Evolutionary conservation across 2,797 vertebrate species (phyloP).

Genomic region (Pangasius macronema): DNA sequence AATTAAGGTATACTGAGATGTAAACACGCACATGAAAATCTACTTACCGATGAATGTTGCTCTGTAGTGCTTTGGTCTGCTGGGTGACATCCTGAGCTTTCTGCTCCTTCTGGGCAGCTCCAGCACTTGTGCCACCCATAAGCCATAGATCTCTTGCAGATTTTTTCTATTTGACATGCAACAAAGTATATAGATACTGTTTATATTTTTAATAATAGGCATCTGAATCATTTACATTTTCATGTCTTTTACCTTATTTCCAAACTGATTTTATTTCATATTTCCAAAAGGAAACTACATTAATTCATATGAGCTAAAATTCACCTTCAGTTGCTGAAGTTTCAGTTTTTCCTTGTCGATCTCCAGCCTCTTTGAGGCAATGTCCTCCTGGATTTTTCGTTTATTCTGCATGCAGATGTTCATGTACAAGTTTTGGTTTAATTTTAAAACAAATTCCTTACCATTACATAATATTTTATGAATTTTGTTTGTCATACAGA

Average conservation of each 20-base stretch:
- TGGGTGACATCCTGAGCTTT: constrained; percentile 83
- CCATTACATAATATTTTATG: neutral
- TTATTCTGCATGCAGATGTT: constrained; percentile 80
- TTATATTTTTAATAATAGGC: neutral
- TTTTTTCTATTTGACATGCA: constrained; percentile 81
- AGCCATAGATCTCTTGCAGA: constrained; percentile 93
- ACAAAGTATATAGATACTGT: neutral
- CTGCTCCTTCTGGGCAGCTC: constrained; percentile 83
- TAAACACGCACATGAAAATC: neutral
- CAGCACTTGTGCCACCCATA: constrained; percentile 84
- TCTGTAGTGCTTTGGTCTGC: constrained; percentile 80
- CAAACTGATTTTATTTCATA: too few species aligned
- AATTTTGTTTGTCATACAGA: neutral
- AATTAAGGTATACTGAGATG: neutral
- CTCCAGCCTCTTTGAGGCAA: constrained; percentile 85
- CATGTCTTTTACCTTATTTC: neutral
- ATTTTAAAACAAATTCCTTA: neutral
- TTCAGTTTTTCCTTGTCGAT: constrained; percentile 93
- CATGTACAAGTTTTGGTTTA: neutral
- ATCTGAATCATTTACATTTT: neutral
- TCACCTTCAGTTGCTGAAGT: constrained; percentile 93
- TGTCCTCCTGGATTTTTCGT: constrained; percentile 92
- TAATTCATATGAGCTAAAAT: neutral
- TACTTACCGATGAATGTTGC: constrained; percentile 82
- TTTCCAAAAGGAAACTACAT: neutral